phyloP scores from a whole-genome alignment of 2,797 vertebrate genomes.

The Epinephelus coioides region DNA sequence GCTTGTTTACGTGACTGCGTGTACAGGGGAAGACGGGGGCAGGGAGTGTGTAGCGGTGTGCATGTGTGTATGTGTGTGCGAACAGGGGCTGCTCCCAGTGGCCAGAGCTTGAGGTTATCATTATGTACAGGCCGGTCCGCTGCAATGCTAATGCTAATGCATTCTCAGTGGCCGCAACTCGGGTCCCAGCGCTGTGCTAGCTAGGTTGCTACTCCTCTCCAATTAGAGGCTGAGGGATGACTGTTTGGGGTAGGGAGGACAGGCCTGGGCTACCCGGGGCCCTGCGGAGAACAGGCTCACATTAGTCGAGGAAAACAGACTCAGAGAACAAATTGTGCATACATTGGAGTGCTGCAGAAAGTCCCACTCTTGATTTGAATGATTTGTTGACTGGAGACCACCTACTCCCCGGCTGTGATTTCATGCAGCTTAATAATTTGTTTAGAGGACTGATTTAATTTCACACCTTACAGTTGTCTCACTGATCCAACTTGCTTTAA shows the following conservation, averaged over 20 bases:
- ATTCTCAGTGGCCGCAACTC: slow-evolving; percentile 70
- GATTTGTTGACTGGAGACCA: slow-evolving; percentile 48
- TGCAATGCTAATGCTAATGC: slow-evolving; percentile 83
- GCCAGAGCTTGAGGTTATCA: slow-evolving; percentile 81
- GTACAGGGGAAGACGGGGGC: slow-evolving; percentile 56
- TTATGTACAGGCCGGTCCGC: slow-evolving; percentile 76
- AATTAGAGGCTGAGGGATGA: slow-evolving; percentile 80
- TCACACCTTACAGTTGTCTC: background rate
- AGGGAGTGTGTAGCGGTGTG: slow-evolving; percentile 51
- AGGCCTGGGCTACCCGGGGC: slow-evolving; percentile 62
- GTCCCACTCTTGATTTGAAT: slow-evolving; percentile 56
- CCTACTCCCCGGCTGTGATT: slow-evolving; percentile 36
- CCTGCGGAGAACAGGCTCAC: slow-evolving; percentile 68
- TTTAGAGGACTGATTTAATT: slow-evolving; percentile 28
- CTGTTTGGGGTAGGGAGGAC: slow-evolving; percentile 71
- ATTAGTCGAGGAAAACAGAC: slow-evolving; percentile 70
- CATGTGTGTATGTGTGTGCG: slow-evolving; percentile 43
- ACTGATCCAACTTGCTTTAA: background rate
- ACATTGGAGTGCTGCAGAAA: slow-evolving; percentile 50
- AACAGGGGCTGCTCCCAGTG: slow-evolving; percentile 69
- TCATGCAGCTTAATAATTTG: slow-evolving; percentile 19
- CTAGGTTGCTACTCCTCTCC: slow-evolving; percentile 73
- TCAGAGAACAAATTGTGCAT: slow-evolving; percentile 69
- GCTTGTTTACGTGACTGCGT: slow-evolving; percentile 79
- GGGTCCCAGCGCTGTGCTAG: slow-evolving; percentile 70